phyloP scores from a whole-genome alignment of 37 sponge, comb jelly and placozoan species.

The Diacarnus erythraeanus region DNA sequence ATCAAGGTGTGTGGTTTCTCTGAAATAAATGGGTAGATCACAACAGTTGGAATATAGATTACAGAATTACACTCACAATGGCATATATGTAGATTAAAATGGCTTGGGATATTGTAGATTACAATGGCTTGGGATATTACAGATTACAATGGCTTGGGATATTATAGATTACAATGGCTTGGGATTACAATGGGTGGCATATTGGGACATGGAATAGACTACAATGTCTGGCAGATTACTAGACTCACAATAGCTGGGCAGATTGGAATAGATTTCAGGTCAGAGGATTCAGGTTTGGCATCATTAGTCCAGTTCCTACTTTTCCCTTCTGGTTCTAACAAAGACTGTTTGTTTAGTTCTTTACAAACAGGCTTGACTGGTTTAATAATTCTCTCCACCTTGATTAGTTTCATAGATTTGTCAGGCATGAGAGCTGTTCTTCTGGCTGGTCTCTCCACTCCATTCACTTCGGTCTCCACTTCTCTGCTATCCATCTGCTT shows the following conservation, averaged over 20 bases:
- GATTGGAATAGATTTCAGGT: background rate
- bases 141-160: no score
- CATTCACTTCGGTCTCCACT: background rate
- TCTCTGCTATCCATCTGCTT: background rate
- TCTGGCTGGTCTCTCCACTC: background rate
- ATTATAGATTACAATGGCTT: no score
- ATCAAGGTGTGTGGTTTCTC: no score
- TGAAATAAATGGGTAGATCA: no score
- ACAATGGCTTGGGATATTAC: no score
- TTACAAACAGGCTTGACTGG: background rate
- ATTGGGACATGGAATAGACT: no score
- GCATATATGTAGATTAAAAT: background rate
- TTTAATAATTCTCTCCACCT: background rate
- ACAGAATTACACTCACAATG: background rate
- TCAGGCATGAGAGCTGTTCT: background rate
- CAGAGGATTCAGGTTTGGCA: slow-evolving; percentile 27
- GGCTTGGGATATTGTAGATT: no score
- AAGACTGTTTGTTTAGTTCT: background rate
- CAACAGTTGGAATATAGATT: no score
- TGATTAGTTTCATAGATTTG: background rate
- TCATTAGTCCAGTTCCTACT: background rate
- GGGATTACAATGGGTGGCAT: no score
- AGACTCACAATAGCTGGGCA: background rate
- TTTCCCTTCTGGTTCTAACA: background rate
- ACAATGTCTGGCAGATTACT: background rate